These are phyloP conservation scores for Melipona beecheii DNA, from an alignment of 2,888 invertebrate genomes.

Conservation along the genomic window DNA sequence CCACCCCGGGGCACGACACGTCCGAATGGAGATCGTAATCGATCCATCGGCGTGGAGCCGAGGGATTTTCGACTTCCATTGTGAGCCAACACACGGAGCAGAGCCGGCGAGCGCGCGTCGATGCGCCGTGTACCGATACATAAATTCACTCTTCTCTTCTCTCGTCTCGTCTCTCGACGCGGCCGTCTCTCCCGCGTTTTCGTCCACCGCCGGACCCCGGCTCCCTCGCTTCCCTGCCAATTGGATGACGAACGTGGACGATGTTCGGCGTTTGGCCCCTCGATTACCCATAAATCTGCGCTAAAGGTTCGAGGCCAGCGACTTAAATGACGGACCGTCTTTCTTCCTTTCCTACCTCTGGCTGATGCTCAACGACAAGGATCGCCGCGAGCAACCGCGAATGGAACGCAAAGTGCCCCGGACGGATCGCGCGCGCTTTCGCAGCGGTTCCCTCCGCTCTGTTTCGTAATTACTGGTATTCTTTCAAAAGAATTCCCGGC, in stretches of 20 bases:
- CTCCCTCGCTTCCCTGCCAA: slow-evolving; percentile 61
- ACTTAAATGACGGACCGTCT: slow-evolving; percentile 73
- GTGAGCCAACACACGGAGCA: slow-evolving; percentile 5
- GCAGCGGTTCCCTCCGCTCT: slow-evolving; percentile 13
- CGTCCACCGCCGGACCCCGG: slow-evolving; percentile 34
- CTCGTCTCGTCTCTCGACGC: not conserved
- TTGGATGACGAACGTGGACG: slow-evolving; percentile 67
- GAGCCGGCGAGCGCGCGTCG: not conserved
- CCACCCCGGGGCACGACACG: slow-evolving; percentile 80
- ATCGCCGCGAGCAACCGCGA: slow-evolving; percentile 68
- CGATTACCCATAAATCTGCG: slow-evolving; percentile 79
- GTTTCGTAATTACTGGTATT: slow-evolving; percentile 68
- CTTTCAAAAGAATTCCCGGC: slow-evolving; percentile 59
- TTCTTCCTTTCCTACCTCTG: slow-evolving; percentile 67
- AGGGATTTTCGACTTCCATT: slow-evolving; percentile 33
- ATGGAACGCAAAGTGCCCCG: slow-evolving; percentile 65
- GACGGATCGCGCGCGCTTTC: slow-evolving; percentile 59
- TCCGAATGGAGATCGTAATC: slow-evolving; percentile 81
- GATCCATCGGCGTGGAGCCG: slow-evolving; percentile 58
- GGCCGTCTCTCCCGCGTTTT: slow-evolving; percentile 47
- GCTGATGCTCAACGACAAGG: slow-evolving; percentile 61
- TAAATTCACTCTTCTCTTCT: slow-evolving; percentile 44
- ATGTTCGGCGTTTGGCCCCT: slow-evolving; percentile 69
- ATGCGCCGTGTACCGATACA: slow-evolving; percentile 29
- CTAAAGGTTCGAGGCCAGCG: slow-evolving; percentile 70